Conservation (phyloP, 2,797 vertebrate species). For the Neomorphus geoffroyi region DNA sequence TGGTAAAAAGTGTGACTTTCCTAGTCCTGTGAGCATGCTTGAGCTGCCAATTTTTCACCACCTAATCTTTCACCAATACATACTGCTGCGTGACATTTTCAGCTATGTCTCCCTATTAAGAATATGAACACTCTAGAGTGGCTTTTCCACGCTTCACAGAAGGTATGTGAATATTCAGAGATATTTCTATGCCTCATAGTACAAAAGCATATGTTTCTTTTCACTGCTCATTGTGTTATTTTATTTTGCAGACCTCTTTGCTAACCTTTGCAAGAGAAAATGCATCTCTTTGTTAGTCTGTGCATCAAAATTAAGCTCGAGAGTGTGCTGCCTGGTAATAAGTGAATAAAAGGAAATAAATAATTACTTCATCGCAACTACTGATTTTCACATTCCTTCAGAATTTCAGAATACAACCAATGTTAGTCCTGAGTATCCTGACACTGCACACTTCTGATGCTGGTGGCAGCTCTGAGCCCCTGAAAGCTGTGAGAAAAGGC, state of each 20-base stretch:
- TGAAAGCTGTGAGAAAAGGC: neutral
- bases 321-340: neutral
- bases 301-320: neutral
- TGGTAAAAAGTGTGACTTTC: neutral
- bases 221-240: neutral
- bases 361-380: neutral
- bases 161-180: neutral
- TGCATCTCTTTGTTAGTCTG: neutral
- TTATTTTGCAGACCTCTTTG: neutral
- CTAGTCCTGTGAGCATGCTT: neutral
- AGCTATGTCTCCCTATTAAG: neutral
- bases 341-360: neutral
- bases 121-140: rapidly evolving
- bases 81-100: neutral
- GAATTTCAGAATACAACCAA: neutral
- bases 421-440: neutral
- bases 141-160: neutral
- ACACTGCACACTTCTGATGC: rapidly evolving
- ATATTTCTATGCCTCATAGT: neutral
- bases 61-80: neutral
- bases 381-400: neutral
- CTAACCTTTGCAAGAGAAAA: neutral
- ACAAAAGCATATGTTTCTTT: neutral
- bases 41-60: neutral
- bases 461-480: rapidly evolving